Base-by-base conservation (phyloP, 2,888 invertebrate species). In the Cyclophora albipunctata region DNA sequence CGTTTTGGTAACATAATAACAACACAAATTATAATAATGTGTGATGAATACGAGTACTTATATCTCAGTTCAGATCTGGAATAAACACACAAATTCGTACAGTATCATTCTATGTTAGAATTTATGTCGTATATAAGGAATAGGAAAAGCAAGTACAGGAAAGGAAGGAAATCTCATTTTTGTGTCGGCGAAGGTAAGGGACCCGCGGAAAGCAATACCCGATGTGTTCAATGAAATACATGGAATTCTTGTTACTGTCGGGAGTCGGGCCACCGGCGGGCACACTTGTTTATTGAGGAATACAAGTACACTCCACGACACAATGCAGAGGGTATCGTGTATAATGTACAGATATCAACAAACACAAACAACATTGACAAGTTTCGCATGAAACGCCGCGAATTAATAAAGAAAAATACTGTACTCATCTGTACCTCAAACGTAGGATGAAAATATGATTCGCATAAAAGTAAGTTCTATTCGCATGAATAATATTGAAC, bases 121-220 rank as follows among this genome's bases (percentile, higher is more conserved):
- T 43, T 50, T 48, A 34, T 42, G 34, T 47, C 49, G 53, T 7
- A 53, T 54, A 59, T 55, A 51, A 49, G 37, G 51, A 55, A 64
- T 56, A 62, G 58, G 59, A 61, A 65, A 63, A 60, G 55, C 62
- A 67, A 62, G 59, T 53, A 54, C 20, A 34, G 34, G 6, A 53
- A 60, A 49, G 52, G 64, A 62, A 66, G 64, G 67, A 63, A 71
- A 69, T 64, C 69, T 67, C 63, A 68, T 70, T 73, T 69, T 69
- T 67, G 60, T 60, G 57, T 42, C 40, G 45, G 50, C 49, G 35
- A 43, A 46, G 48, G 53, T 50, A 50, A 46, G 42, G 49, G 58
- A 57, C 50, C 50, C 53, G 50, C 6, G 3, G 52, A 53, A 52
- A 55, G 53, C 45, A 51, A 48, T 51, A 45, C 51, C 57, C 51